Evolutionary conservation across 2,113 vertebrate species (phyloP), one percentile per base, ranked within the genome.

Genomic region (Nothocercus nigrocapillus): DNA sequence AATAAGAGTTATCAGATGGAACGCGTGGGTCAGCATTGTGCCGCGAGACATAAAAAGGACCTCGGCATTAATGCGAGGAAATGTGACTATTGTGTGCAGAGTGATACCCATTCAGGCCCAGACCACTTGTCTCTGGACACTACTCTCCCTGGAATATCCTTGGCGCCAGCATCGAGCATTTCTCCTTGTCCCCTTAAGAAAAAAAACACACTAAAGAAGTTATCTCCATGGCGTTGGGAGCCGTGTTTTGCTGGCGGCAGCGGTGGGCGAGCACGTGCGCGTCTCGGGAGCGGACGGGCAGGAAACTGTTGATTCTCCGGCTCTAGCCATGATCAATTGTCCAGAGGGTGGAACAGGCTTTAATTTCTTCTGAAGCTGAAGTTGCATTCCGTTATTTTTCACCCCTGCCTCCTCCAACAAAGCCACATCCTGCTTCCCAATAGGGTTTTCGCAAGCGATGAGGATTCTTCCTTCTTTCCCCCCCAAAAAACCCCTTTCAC

Each of bases 31-130:
- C 88, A 85, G 97, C 82, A 98, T 97, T 98, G 98, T 97, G 97
- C 92, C 88, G 82, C 30, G 36, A 76, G 95, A 97, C 96, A 97
- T 94, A 96, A 97, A 97, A 98, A 97, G 94, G 94, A 64, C 96
- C 82, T 91, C 38, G 87, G 92, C 89, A 95, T 97, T 97, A 96
- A 97, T 97, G 83, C 95, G 93, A 98, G 98, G 97, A 98, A 98
- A 96, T 89, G 95, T 92, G 91, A 85, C 97, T 95, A 97, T 97
- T 97, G 97, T 98, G 95, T 95, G 69, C 66, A 51, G 95, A 94
- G 85, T 88, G 96, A 96, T 96, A 93, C 95, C 94, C 96, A 93
- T 96, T 95, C 95, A 93, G 92, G 90, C 88, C 93, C 96, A 97
- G 97, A 97, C 97, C 97, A 94, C 94, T 95, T 91, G 97, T 97